These are phyloP conservation scores for Henicopernis longicauda DNA, from an alignment of 2,113 vertebrate genomes.

Conservation along the genomic window DNA sequence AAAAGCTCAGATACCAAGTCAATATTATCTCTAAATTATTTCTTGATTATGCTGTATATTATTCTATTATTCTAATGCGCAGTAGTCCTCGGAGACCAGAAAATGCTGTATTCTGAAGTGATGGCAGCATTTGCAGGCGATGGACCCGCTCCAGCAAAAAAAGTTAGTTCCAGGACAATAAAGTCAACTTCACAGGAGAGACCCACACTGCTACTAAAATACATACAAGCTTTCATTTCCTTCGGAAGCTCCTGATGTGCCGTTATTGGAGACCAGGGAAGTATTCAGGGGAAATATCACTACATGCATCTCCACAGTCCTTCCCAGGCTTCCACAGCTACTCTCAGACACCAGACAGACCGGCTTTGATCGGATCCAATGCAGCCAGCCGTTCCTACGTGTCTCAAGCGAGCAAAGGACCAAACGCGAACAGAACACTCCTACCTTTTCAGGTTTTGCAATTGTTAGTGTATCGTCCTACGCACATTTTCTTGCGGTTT, in stretches of 20 bases:
- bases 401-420: neutral
- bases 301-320: neutral
- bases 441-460: neutral
- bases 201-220: neutral
- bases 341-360: neutral
- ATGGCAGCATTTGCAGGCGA: neutral
- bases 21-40: neutral
- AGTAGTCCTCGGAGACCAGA: neutral
- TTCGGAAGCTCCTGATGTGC: neutral
- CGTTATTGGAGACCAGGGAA: neutral
- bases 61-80: neutral
- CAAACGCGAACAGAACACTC: neutral
- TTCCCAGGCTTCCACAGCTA: neutral
- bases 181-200: neutral
- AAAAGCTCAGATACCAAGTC: neutral
- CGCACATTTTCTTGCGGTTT: neutral
- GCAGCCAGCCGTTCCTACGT: too few relatives aligned
- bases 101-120: neutral
- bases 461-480: neutral
- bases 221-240: neutral
- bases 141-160: neutral
- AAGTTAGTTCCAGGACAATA: neutral
- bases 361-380: accelerated
- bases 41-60: neutral
- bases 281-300: neutral